Percentiles rank a stretch among this genome's conserved stretches.
Evolutionary conservation across 2,797 vertebrate genomes (phyloP).

Genomic region (Squalus acanthias): DNA sequence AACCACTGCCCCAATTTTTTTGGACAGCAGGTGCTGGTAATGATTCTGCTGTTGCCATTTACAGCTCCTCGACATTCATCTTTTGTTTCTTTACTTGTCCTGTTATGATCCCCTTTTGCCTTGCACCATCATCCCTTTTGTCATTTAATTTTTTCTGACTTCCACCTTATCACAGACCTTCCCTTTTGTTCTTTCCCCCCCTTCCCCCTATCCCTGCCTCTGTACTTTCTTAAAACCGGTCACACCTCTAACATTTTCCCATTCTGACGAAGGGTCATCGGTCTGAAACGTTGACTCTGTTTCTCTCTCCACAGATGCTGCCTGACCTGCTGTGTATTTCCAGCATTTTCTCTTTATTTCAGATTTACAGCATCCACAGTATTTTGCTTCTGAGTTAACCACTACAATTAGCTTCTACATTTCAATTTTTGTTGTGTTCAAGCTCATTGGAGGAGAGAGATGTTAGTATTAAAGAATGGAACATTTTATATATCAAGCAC

Average conservation of each 20-base stretch:
- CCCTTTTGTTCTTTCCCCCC: no score
- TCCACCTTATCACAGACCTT: no score
- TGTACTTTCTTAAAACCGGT: no score
- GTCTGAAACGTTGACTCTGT: no score
- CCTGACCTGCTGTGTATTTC: background rate
- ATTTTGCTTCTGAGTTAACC: background rate
- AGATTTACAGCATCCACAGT: background rate
- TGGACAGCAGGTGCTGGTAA: background rate
- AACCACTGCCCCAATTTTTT: background rate
- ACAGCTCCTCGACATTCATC: background rate
- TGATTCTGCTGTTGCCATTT: no score
- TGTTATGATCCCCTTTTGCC: background rate
- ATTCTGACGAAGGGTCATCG: no score
- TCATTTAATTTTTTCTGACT: no score
- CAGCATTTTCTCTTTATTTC: background rate
- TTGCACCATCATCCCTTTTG: background rate
- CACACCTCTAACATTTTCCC: no score
- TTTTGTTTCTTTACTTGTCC: background rate
- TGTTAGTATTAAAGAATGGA: background rate
- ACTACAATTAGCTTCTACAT: background rate
- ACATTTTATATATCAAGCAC: background rate
- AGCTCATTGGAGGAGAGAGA: background rate
- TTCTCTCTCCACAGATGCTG: background rate
- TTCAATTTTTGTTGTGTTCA: background rate
- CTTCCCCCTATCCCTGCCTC: no score